Evolutionary conservation across 35 echinoderm and acorn worm species (phyloP).

Genomic region (Apostichopus californicus): DNA sequence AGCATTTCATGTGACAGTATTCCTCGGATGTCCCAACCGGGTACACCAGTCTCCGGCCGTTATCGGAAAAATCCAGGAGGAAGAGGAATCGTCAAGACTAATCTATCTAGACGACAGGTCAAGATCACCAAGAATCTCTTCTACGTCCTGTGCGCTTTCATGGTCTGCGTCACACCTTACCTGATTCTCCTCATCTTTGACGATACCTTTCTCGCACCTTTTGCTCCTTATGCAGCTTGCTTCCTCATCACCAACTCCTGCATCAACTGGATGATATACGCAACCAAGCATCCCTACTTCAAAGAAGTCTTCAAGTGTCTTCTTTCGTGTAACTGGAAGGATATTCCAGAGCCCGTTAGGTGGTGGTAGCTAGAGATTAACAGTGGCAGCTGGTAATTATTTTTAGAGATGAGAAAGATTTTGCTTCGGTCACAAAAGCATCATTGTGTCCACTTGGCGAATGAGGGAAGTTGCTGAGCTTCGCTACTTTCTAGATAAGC

Average conservation of each 20-base stretch:
- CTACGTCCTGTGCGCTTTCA: constrained; percentile 55
- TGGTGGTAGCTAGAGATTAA: background rate
- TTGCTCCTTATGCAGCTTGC: constrained; percentile 57
- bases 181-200: constrained; percentile 62
- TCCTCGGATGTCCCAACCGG: constrained; percentile 5
- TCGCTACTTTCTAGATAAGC: too few relatives aligned
- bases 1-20: constrained; percentile 28
- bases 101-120: constrained; percentile 41
- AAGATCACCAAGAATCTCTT: constrained; percentile 70
- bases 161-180: constrained; percentile 64
- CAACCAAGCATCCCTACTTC: constrained; percentile 81
- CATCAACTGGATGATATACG: constrained; percentile 85
- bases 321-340: constrained; percentile 45
- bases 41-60: constrained; percentile 20
- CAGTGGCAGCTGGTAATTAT: too few relatives aligned
- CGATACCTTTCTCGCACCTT: constrained; percentile 30
- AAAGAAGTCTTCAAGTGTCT: constrained; percentile 67
- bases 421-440: too few relatives aligned
- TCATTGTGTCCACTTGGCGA: too few relatives aligned
- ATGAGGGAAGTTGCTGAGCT: too few relatives aligned
- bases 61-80: constrained; percentile 15
- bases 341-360: constrained; percentile 64
- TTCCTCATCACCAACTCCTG: constrained; percentile 60
- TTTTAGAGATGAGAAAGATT: too few relatives aligned
- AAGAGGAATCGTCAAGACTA: constrained; percentile 19